Evolutionary conservation across 35 echinoderm and acorn worm genomes (phyloP), one percentile per base, ranked within the genome.

Genomic region (Heliocidaris erythrogramma): DNA sequence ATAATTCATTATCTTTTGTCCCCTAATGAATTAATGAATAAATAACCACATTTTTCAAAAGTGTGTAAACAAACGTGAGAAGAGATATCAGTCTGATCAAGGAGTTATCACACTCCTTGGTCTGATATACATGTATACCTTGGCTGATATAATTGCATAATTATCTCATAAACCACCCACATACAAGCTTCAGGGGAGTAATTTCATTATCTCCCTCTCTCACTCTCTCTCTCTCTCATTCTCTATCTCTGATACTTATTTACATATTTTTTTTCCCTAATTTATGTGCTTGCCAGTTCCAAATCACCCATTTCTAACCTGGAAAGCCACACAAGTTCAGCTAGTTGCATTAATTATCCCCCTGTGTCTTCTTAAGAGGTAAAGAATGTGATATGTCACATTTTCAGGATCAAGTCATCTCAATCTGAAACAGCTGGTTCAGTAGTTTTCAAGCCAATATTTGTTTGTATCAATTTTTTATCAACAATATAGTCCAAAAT

Each of bases 261-360:
- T 11, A 12, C 6, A 56, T 8, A 13, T 78, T 24, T 78, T 24
- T 78, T 78, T 78, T 78, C 1, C 21, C 21, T 78, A 78, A 27
- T n/a, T 27, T 60, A 13, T 78, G 27, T 3, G 21, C 18, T 78
- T 78, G 65, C 65, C 65, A 78, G 27, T 21, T n/a, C 7, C 27
- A 78, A 78, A 69, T 69, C 61, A 24, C 17, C 61, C 16, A 53
- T 53, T 53, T 53, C 50, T 24, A 69, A 21, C 8, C 65, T 78
- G 65, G 6, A 78, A 78, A 78, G 65, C 65, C 65, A 78, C 65
- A 78, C 65, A 78, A 78, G 65, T 78, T 78, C 65, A 78, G 65
- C 8, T 78, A n/a, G 5, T 18, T 78, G 65, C 65, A 78, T 78
- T 78, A 78, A 78, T 78, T 27, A 78, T 78, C 27, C 65, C 65